phyloP scores from a whole-genome alignment of 2,888 invertebrate species.

The Calliphora vomitoria region DNA sequence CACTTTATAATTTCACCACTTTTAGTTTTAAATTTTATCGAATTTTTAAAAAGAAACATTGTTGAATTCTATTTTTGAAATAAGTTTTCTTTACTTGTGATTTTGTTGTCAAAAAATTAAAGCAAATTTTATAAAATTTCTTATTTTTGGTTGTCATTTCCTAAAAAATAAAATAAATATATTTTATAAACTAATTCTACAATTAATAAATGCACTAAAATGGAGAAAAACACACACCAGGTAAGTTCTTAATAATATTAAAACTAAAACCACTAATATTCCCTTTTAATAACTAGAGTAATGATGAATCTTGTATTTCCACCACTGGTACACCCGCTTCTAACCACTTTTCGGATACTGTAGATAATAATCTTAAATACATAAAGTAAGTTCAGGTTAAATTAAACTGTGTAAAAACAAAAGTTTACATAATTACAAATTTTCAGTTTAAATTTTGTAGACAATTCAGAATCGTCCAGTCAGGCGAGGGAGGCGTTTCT shows the following conservation, averaged over 20 bases:
- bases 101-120: constrained; percentile 50
- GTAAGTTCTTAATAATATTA: constrained; percentile 12
- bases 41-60: no score
- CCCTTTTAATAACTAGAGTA: constrained; percentile 54
- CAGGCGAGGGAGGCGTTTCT: constrained; percentile 65
- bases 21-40: no score
- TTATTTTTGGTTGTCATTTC: background rate
- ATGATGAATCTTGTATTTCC: constrained; percentile 73
- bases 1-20: no score
- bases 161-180: background rate
- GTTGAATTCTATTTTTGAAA: no score
- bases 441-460: constrained; percentile 74
- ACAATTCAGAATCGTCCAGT: constrained; percentile 74
- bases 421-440: background rate
- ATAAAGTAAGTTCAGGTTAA: constrained; percentile 70
- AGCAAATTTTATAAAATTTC: constrained; percentile 29
- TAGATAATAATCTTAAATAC: constrained; percentile 73
- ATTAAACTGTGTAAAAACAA: background rate
- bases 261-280: background rate
- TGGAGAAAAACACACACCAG: constrained; percentile 49
- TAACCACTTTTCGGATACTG: constrained; percentile 65
- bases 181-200: constrained; percentile 16
- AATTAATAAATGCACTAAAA: constrained; percentile 13
- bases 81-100: constrained; percentile 11
- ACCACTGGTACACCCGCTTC: constrained; percentile 74